These are phyloP conservation scores for Ormia ochracea DNA, from an alignment of 2,888 invertebrate genomes.

Conservation along the genomic window DNA sequence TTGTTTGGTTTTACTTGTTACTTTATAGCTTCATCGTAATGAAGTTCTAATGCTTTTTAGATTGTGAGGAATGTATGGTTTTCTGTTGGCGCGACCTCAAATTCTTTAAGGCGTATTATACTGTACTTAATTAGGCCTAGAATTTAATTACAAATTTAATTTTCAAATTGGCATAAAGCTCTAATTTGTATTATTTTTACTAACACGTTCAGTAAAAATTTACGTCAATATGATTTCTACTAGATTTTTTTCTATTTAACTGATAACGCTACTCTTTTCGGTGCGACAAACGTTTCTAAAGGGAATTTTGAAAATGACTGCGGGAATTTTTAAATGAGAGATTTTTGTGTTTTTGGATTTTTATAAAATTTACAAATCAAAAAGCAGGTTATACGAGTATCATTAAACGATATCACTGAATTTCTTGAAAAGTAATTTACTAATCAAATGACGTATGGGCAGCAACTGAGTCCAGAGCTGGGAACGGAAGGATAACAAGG, in stretches of 20 bases:
- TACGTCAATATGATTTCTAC: constrained; percentile 27
- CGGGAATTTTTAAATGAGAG: constrained; percentile 9
- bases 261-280: constrained; percentile 1
- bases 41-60: constrained; percentile 76
- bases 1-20: constrained; percentile 17
- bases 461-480: too few relatives aligned
- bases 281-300: neutral
- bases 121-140: constrained; percentile 23
- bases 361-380: neutral
- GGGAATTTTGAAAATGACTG: constrained; percentile 46
- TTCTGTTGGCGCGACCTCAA: constrained; percentile 53
- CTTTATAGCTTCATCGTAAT: constrained; percentile 37
- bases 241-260: neutral
- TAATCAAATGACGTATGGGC: too few relatives aligned
- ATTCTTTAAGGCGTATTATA: neutral
- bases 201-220: constrained; percentile 56
- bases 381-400: constrained; percentile 15
- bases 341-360: constrained; percentile 26
- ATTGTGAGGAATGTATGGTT: constrained; percentile 77
- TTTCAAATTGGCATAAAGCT: too few relatives aligned
- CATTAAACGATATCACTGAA: too few relatives aligned
- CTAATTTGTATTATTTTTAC: constrained; percentile 25
- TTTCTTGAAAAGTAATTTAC: too few relatives aligned
- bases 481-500: too few relatives aligned
- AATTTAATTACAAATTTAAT: neutral